Evolutionary conservation across 2,888 invertebrate genomes (phyloP), one percentile per base, ranked within the genome.

Genomic region (Micropterix aruncella): DNA sequence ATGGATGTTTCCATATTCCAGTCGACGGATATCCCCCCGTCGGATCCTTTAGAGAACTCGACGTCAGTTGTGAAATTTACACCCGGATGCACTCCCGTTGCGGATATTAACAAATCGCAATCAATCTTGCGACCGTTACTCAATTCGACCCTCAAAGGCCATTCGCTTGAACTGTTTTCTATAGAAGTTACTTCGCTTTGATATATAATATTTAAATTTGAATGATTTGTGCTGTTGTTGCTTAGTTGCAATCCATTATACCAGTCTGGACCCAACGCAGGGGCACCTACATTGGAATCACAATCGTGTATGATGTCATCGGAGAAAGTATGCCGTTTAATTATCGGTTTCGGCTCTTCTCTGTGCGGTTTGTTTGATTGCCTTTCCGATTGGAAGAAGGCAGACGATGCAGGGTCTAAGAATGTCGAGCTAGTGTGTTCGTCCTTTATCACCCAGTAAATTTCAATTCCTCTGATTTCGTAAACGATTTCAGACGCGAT

Each of bases 221-320:
- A 63, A 45, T 61, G 59, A 12, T 62, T 63, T 44, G 53, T 59
- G 5, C 80, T 79, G 55, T 63, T 69, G 46, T 82, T 75, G 43
- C 75, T 62, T 9, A 51, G 51, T 56, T 70, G 66, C 19, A 87
- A 68, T 55, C 76, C 77, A 46, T 73, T 72, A 55, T 88, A 87
- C 99, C 99, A 99, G 65, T 99, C 95, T 5, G 97, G 97, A 0
- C 99, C 99, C 44, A 99, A 70, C 2, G 99, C 95, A 49, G 93
- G 89, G 9, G 96, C 95, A 48, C 70, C 75, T 54, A 73, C 66
- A 51, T 68, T 60, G 51, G 63, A 62, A 48, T 65, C 65, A 16
- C 62, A 50, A 19, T 64, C 56, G 41, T 64, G 50, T 38, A 59
- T 59, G 47, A 66, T 67, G 49, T 75, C 74, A 53, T 81, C 77